Evolutionary conservation across 1,140 invertebrate genomes (phyloP).

Genomic region (Caenorhabditis inopinata): DNA sequence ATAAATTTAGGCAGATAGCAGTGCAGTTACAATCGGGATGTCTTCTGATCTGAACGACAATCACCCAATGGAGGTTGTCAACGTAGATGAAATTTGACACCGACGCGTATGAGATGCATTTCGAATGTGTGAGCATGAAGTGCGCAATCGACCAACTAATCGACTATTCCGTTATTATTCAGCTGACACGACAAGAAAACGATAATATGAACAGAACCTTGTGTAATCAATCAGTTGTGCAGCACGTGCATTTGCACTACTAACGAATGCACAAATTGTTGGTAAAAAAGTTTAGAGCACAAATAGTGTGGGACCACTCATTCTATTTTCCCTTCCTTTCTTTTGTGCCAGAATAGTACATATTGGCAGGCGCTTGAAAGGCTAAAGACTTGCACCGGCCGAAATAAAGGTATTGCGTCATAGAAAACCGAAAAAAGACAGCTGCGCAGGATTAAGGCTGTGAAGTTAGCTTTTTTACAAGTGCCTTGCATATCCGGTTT

Average conservation of each 20-base stretch:
- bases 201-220: slow-evolving; percentile 16
- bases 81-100: slow-evolving; percentile 5
- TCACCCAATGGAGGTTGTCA: too few relatives aligned
- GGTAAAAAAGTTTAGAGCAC: neutral
- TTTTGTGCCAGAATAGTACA: slow-evolving; percentile 11
- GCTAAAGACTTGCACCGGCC: neutral
- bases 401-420: too few relatives aligned
- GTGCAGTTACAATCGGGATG: too few relatives aligned
- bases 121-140: neutral
- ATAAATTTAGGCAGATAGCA: too few relatives aligned
- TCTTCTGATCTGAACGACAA: too few relatives aligned
- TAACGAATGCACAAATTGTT: neutral
- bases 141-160: neutral
- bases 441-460: neutral
- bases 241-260: neutral
- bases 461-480: too few relatives aligned
- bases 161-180: neutral
- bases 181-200: slow-evolving; percentile 4
- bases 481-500: too few relatives aligned
- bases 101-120: neutral
- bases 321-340: neutral
- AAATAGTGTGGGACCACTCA: neutral
- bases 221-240: neutral
- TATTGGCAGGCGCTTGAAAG: slow-evolving; percentile 21
- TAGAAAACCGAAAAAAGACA: neutral